Conservation (phyloP, 2,888 invertebrate species). For the Trichogramma evanescens region DNA sequence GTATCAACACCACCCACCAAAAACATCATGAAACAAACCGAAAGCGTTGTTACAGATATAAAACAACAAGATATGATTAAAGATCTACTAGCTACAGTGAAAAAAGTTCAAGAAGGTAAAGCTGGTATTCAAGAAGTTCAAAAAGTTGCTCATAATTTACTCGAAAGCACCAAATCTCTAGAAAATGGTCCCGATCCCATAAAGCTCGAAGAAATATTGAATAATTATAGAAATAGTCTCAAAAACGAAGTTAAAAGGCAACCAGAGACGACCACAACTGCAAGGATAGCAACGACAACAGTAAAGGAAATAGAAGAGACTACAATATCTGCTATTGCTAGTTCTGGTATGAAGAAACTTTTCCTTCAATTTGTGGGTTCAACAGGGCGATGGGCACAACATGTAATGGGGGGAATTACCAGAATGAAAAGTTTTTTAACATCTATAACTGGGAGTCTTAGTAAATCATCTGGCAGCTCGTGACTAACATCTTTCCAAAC, state of each 20-base stretch:
- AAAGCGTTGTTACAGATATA: conserved; percentile 32
- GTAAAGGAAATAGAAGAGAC: conserved; percentile 9
- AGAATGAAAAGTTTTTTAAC: conserved; percentile 31
- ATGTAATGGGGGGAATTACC: conserved; percentile 33
- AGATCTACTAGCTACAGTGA: conserved; percentile 42
- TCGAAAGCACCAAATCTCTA: conserved; percentile 34
- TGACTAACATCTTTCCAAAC: too few relatives aligned
- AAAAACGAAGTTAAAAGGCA: conserved; percentile 45
- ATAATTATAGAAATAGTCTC: conserved; percentile 36
- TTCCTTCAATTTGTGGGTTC: conserved; percentile 33
- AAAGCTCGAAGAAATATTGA: conserved; percentile 39
- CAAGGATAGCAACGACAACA: not conserved
- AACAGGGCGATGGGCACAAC: conserved; percentile 32
- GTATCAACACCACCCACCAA: conserved; percentile 17
- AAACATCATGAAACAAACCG: conserved; percentile 46
- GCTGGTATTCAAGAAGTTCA: conserved; percentile 34
- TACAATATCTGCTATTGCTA: conserved; percentile 20
- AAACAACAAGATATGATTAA: conserved; percentile 50
- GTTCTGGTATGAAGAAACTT: conserved; percentile 40
- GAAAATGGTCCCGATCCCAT: conserved; percentile 41
- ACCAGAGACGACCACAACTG: conserved; percentile 22
- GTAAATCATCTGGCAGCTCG: conserved; percentile 18
- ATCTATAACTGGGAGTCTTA: conserved; percentile 27
- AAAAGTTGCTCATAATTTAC: conserved; percentile 33
- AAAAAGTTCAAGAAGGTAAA: conserved; percentile 40